Evolutionary conservation across 1,140 invertebrate species (phyloP).

Genomic region (Drosophila subpulchrella): DNA sequence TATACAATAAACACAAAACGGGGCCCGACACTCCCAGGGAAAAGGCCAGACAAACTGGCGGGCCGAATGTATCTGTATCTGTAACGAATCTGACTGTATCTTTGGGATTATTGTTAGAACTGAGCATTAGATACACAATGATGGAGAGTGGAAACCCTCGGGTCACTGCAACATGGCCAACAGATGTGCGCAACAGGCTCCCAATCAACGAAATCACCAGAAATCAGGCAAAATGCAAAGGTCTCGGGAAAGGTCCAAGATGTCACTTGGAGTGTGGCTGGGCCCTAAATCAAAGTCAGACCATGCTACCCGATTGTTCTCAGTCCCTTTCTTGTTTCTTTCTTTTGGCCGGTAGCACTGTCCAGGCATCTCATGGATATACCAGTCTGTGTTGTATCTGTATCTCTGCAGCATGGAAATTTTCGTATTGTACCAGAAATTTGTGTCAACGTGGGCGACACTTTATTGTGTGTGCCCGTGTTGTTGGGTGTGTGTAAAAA

Average conservation of each 20-base stretch:
- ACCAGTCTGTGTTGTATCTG: constrained; percentile 23
- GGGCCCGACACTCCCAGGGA: constrained; percentile 46
- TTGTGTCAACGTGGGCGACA: constrained; percentile 76
- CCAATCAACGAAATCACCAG: constrained; percentile 47
- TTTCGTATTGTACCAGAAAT: constrained; percentile 57
- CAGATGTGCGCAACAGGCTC: constrained; percentile 76
- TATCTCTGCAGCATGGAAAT: constrained; percentile 60
- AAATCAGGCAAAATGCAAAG: constrained; percentile 50
- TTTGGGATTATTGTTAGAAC: constrained; percentile 45
- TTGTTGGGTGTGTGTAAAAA: constrained; percentile 54
- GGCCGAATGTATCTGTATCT: constrained; percentile 60
- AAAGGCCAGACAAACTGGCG: constrained; percentile 68
- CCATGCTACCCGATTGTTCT: constrained; percentile 33
- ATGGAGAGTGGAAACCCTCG: constrained; percentile 26
- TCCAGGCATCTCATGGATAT: constrained; percentile 46
- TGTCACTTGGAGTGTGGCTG: constrained; percentile 71
- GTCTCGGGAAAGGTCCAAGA: constrained; percentile 54
- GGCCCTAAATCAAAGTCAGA: constrained; percentile 70
- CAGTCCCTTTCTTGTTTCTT: neutral
- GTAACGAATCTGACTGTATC: constrained; percentile 67
- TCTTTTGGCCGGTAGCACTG: constrained; percentile 46
- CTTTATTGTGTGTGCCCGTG: constrained; percentile 38
- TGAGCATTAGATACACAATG: constrained; percentile 56
- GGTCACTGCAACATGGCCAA: constrained; percentile 60
- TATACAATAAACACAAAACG: constrained; percentile 38